Evolutionary conservation across 1,140 invertebrate species (phyloP), one percentile per base, ranked within the genome.

Genomic region (Orchestia grillus): DNA sequence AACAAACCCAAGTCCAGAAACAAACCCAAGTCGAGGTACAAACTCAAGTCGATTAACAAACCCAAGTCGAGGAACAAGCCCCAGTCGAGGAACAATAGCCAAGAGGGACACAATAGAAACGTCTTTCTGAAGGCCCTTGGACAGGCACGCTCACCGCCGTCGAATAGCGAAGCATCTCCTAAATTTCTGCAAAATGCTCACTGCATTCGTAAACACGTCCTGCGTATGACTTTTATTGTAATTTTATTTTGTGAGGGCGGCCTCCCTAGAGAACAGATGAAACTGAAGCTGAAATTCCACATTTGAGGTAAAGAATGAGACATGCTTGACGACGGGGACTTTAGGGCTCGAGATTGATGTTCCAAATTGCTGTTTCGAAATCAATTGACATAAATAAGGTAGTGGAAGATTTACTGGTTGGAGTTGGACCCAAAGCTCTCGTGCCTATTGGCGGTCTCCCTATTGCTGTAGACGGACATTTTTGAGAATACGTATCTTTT

Each of bases 131-230:
- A 53, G 6, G 47, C 19, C 47, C 6, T 19, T 53, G 11, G 62
- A 77, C 62, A 36, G 36, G 88, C 88, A 0, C 43, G n/a, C 88
- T 90, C 88, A 90, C 36, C 15, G 11, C 92, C 43, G 41, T 16
- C 6, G 4, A 94, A 94, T 45, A 40, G 92, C 44, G 44, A 40
- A 94, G 11, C 23, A 47, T 45, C 43, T n/a, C 43, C 8, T 94
- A 94, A 94, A 94, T 94, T 94, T 94, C 36, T 47, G 44, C 44
- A 44, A 94, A 94, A 94, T 94, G 44, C 40, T 45, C 41, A 15
- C 92, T 44, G 6, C 92, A 94, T 94, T 47, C 92, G 92, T 94
- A 94, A 94, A 94, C 43, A 94, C 44, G 92, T 94, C 92, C 92
- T 47, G 92, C 6, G 92, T 44, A 47, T 94, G 92, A 94, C 44